Conservation (phyloP, 2,113 vertebrate species). For the Urocolius indicus region DNA sequence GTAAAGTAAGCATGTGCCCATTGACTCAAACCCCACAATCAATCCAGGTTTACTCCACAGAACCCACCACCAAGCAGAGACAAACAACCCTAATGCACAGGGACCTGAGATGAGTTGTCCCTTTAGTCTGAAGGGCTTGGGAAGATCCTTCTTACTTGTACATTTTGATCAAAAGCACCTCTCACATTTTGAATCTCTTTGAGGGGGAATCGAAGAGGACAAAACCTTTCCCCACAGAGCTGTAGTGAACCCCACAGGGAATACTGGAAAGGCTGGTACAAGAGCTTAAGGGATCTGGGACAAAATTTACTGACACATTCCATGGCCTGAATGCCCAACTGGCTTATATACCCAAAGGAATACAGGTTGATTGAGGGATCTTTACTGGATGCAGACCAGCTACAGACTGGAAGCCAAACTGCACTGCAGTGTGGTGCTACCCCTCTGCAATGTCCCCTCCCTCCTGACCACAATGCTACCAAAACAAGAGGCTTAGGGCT, state of each 20-base stretch:
- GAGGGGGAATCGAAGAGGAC: neutral
- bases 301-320: neutral
- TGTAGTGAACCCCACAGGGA: neutral
- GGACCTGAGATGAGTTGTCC: neutral
- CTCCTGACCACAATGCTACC: no score
- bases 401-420: neutral
- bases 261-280: neutral
- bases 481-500: neutral
- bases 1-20: neutral
- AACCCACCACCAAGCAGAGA: neutral
- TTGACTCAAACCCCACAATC: neutral
- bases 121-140: neutral
- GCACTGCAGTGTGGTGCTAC: neutral
- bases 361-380: neutral
- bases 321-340: neutral
- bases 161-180: neutral
- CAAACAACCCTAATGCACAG: rapidly evolving
- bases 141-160: neutral
- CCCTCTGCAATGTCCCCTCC: neutral
- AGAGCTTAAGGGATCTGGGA: neutral
- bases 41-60: neutral
- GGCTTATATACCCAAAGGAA: neutral
- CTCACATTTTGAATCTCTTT: neutral
- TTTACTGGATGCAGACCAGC: neutral
- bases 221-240: neutral